Evolutionary conservation across 2,888 invertebrate genomes (phyloP).

Genomic region (Macrosoma leucophasiata): DNA sequence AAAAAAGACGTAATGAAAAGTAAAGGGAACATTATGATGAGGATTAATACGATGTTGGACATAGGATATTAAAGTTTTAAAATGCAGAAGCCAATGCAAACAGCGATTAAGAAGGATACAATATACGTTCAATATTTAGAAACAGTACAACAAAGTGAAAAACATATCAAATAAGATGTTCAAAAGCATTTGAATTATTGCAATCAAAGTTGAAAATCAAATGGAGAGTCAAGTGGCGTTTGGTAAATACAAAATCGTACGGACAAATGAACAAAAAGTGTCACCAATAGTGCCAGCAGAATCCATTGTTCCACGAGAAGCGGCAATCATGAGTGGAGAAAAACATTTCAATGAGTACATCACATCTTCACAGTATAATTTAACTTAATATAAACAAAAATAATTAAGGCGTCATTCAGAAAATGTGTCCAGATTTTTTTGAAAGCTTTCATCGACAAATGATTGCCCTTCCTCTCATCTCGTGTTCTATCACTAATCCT

Average conservation of each 20-base stretch:
- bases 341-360: conserved; percentile 68
- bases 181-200: too few relatives aligned
- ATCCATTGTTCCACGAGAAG: conserved; percentile 68
- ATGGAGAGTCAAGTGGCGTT: conserved; percentile 56
- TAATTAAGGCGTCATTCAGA: conserved; percentile 71
- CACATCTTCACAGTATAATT: conserved; percentile 34
- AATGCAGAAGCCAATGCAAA: too few relatives aligned
- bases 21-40: too few relatives aligned
- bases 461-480: conserved; percentile 62
- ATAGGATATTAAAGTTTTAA: too few relatives aligned
- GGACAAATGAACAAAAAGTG: conserved; percentile 36
- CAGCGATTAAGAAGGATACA: too few relatives aligned
- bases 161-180: too few relatives aligned
- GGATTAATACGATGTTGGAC: too few relatives aligned
- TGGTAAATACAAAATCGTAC: conserved; percentile 33
- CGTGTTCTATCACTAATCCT: conserved; percentile 45
- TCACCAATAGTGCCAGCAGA: conserved; percentile 72
- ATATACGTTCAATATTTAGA: too few relatives aligned
- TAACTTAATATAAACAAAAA: conserved; percentile 20
- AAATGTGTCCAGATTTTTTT: conserved; percentile 82
- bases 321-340: conserved; percentile 76
- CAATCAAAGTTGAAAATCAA: neutral
- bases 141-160: too few relatives aligned
- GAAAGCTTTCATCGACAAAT: conserved; percentile 73
- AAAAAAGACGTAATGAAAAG: too few relatives aligned